Evolutionary conservation across 2,113 vertebrate species (phyloP), one percentile per base, ranked within the genome.

Genomic region (Tenebrosternarchus preto): DNA sequence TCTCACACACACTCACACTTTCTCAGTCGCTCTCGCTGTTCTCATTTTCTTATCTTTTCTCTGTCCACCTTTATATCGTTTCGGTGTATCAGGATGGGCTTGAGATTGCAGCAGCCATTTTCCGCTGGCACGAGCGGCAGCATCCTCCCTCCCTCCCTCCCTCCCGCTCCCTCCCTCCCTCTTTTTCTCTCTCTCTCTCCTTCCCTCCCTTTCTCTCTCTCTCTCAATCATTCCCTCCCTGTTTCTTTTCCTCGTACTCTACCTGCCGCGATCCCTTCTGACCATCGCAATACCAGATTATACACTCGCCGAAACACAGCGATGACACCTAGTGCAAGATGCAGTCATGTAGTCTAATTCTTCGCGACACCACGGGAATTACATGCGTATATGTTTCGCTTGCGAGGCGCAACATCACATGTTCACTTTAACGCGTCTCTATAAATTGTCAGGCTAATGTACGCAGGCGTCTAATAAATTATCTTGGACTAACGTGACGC

Each of bases 61-160:
- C 85, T 88, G 87, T 90, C 92, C 91, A 92, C 89, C 92, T 93
- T 90, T 89, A 91, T 90, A 89, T 89, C 88, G 90, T 89, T 88
- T 91, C 88, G 89, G 89, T 91, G 88, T 88, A 91, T 92, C 90
- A 92, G 90, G 90, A 92, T 89, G 92, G 92, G 89, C 90, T 93
- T 87, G 90, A 92, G 89, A 90, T 91, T 92, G 91, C 91, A 94
- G 92, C 93, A 93, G 93, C 93, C 93, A 94, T 94, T 93, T 94
- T 93, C 92, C 92, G 89, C 92, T 92, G 91, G 91, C 92, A 86
- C 83, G 82, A 82, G 85, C 83, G 82, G 77, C 75, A 93, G 90
- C 92, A 90, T 91, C 91, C 75, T 70, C 89, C 66, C 83, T 70
- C 80, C 66, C 86, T 69, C 85, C n/a, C 81, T 80, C 85, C 78